A percentile compares a stretch with the other conserved stretches of the same genome.
phyloP scores from a whole-genome alignment of 2,888 invertebrate genomes.

The Smittia aterrima region DNA sequence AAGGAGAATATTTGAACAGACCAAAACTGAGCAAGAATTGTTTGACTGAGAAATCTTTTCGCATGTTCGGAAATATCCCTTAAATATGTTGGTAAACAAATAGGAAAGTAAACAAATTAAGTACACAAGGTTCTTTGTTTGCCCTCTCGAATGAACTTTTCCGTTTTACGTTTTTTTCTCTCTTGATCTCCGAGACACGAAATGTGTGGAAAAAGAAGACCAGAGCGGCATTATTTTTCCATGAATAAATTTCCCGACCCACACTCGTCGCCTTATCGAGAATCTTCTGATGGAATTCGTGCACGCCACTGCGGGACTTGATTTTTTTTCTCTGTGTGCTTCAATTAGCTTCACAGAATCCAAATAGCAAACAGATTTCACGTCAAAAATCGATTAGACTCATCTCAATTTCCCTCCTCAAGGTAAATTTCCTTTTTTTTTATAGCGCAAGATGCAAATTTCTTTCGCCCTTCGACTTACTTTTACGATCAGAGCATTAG shows the following conservation, averaged over 20 bases:
- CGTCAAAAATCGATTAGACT: conserved; percentile 38
- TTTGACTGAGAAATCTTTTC: neutral
- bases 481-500: neutral
- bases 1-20: conserved; percentile 31
- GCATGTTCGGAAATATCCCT: conserved; percentile 33
- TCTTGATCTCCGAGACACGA: conserved; percentile 22
- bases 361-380: conserved; percentile 29
- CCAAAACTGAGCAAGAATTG: neutral
- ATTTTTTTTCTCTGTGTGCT: neutral
- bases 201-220: neutral
- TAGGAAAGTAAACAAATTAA: conserved; percentile 41
- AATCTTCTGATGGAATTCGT: conserved; percentile 20
- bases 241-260: conserved; percentile 14
- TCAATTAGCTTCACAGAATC: conserved; percentile 13
- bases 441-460: conserved; percentile 33
- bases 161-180: conserved; percentile 4
- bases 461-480: neutral
- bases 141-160: conserved; percentile 39
- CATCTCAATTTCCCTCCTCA: neutral
- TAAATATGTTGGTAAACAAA: conserved; percentile 39
- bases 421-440: conserved; percentile 15
- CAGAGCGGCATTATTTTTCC: neutral
- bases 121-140: conserved; percentile 41
- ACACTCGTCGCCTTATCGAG: neutral
- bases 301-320: conserved; percentile 22